phyloP scores from a whole-genome alignment of 2,888 invertebrate genomes.

The Rhagonycha fulva region DNA sequence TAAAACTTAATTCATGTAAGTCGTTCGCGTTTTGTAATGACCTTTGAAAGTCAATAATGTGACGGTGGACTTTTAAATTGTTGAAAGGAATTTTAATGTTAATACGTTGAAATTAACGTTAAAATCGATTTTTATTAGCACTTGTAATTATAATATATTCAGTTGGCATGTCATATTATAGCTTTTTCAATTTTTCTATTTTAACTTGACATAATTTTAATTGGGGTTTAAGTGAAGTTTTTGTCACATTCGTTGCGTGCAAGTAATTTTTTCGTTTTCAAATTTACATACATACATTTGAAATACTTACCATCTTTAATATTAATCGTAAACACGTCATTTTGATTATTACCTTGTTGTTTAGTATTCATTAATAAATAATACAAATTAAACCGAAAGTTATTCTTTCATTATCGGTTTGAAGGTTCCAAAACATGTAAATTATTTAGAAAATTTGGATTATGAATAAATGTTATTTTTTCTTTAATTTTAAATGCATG shows the following conservation, averaged over 20 bases:
- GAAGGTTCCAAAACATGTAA: too few species aligned
- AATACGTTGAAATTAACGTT: neutral
- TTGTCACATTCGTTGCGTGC: neutral
- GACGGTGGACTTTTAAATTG: neutral
- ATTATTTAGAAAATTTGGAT: too few species aligned
- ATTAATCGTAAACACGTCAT: neutral
- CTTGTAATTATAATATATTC: neutral
- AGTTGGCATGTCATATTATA: neutral
- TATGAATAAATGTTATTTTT: neutral
- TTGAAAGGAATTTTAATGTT: slow-evolving; percentile 4
- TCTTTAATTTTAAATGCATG: neutral
- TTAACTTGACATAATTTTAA: neutral
- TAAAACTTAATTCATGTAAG: neutral
- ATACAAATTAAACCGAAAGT: neutral
- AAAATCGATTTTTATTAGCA: neutral
- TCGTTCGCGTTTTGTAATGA: slow-evolving; percentile 1
- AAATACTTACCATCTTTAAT: neutral
- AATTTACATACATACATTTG: neutral
- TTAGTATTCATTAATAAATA: neutral
- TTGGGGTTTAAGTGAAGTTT: neutral
- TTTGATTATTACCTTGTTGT: neutral
- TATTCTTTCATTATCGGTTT: neutral
- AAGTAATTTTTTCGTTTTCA: neutral
- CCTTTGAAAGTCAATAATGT: neutral
- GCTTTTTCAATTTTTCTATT: neutral